These are phyloP conservation scores for Anoncus sp. DNA, from an alignment of 2,888 invertebrate genomes.

Conservation along the genomic window DNA sequence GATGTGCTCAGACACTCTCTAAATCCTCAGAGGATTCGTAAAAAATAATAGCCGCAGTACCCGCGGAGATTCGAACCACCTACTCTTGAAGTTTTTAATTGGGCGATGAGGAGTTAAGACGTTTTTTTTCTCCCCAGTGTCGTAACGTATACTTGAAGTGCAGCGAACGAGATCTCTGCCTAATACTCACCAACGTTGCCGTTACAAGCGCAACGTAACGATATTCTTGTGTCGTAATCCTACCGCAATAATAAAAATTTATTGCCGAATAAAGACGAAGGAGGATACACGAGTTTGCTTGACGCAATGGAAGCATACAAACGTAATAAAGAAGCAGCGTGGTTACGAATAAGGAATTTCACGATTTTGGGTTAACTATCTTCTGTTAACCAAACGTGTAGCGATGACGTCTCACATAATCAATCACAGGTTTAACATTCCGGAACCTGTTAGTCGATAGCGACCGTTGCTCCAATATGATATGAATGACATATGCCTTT, in stretches of 20 bases:
- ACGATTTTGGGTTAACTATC: neutral
- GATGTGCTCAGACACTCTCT: constrained; percentile 39
- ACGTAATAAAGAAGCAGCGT: neutral
- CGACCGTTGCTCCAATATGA: neutral
- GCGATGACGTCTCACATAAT: neutral
- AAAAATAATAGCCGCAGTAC: constrained; percentile 48
- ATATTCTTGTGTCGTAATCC: constrained; percentile 17
- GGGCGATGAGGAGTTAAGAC: constrained; percentile 24
- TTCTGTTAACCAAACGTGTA: neutral
- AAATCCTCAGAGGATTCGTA: constrained; percentile 33
- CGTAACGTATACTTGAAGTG: constrained; percentile 14
- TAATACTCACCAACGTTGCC: neutral
- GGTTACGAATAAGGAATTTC: constrained; percentile 3
- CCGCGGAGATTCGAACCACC: constrained; percentile 19
- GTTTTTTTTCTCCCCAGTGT: constrained; percentile 39
- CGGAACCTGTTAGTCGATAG: neutral
- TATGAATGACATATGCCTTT: neutral
- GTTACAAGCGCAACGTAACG: constrained; percentile 13
- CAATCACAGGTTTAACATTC: neutral
- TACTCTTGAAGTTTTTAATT: constrained; percentile 54
- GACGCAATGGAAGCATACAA: neutral
- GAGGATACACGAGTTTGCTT: neutral
- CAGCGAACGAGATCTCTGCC: constrained; percentile 19
- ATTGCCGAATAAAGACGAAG: neutral
- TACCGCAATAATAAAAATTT: constrained; percentile 19